Evolutionary conservation across 1,140 invertebrate genomes (phyloP).

Genomic region (Scaptomyza pallida): DNA sequence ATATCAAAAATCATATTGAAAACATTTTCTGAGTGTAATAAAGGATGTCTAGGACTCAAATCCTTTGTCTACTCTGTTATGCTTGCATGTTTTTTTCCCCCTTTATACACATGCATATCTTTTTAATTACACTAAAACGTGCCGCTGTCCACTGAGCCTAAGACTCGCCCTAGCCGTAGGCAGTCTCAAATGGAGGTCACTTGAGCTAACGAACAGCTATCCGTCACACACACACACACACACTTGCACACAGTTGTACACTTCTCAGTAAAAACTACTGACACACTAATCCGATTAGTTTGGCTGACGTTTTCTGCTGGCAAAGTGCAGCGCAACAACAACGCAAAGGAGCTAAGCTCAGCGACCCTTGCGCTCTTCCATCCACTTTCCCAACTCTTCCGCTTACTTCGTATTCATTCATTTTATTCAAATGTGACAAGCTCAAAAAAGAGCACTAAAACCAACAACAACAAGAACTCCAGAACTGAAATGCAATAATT

Average conservation of each 20-base stretch:
- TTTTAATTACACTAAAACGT: slow-evolving; percentile 82
- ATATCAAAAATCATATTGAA: no score
- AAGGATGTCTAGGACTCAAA: slow-evolving; percentile 26
- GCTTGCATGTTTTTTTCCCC: not conserved
- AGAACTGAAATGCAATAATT: slow-evolving; percentile 58
- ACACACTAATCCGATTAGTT: slow-evolving; percentile 82
- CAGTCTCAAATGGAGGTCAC: slow-evolving; percentile 68
- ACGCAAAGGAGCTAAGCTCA: slow-evolving; percentile 16
- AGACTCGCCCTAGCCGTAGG: slow-evolving; percentile 13
- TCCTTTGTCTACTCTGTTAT: slow-evolving; percentile 14
- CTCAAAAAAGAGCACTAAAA: slow-evolving; percentile 50
- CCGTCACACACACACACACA: slow-evolving; percentile 53
- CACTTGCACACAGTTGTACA: slow-evolving; percentile 19
- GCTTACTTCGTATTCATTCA: slow-evolving; percentile 60
- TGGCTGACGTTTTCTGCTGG: slow-evolving; percentile 71
- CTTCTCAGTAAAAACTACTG: slow-evolving; percentile 54
- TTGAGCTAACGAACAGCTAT: slow-evolving; percentile 75
- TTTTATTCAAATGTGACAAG: slow-evolving; percentile 79
- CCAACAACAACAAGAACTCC: slow-evolving; percentile 13
- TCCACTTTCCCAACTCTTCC: slow-evolving; percentile 1
- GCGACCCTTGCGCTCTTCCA: slow-evolving; percentile 23
- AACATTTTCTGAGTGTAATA: no score
- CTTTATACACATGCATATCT: slow-evolving; percentile 70
- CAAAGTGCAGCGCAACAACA: slow-evolving; percentile 50
- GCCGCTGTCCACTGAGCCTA: slow-evolving; percentile 51